Evolutionary conservation across 1,140 invertebrate species (phyloP).

Genomic region (Physella acuta): DNA sequence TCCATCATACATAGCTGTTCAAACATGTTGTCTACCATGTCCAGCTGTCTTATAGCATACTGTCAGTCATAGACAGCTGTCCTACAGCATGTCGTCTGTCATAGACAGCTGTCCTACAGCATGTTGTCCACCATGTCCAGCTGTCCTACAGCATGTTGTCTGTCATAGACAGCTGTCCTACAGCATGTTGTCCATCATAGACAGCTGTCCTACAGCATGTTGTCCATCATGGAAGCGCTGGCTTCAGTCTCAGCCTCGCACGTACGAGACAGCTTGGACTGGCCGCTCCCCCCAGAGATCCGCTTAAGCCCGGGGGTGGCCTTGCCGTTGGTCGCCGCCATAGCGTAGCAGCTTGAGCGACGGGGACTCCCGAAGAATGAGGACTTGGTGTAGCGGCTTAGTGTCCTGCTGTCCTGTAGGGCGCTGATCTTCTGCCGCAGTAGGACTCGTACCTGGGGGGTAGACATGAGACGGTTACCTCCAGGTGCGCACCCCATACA

Average conservation of each 20-base stretch:
- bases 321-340: constrained; percentile 23
- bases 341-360: constrained; percentile 30
- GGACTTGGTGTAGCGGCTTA: constrained; percentile 40
- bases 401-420: constrained; percentile 40
- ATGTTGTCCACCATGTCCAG: no score
- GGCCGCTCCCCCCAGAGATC: no score
- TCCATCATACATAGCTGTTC: not conserved
- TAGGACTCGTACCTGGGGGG: constrained; percentile 41
- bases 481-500: no score
- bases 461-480: no score
- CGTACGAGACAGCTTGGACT: not conserved
- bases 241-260: constrained; percentile 13
- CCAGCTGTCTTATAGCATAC: not conserved
- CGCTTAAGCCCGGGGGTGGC: no score
- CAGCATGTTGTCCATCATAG: not conserved
- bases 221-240: constrained; percentile 12
- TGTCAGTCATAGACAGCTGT: not conserved
- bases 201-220: constrained; percentile 5
- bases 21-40: not conserved
- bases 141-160: not conserved
- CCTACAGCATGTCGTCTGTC: not conserved
- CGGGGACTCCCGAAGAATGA: constrained; percentile 37
- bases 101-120: not conserved
- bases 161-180: not conserved
- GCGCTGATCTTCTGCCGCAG: constrained; percentile 43